Percentiles rank a stretch among this genome's conserved stretches.
Conservation (phyloP, 2,888 invertebrate genomes). For the Drosophila robusta region DNA sequence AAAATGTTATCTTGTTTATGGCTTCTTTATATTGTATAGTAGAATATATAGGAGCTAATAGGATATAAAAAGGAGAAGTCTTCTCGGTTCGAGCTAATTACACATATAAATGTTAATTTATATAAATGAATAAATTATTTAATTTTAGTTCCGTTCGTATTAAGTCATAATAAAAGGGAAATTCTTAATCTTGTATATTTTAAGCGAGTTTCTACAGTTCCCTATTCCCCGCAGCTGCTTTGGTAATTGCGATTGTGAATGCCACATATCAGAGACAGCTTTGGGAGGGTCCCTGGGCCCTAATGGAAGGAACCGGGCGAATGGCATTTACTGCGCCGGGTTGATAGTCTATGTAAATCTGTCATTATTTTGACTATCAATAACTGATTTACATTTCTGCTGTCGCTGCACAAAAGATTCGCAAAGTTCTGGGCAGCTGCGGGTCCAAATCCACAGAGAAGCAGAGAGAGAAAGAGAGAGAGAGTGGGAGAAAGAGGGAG, state of each 20-base stretch:
- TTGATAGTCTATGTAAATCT: slow-evolving; percentile 54
- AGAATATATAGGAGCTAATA: no score
- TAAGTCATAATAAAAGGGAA: not conserved
- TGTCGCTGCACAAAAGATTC: slow-evolving; percentile 60
- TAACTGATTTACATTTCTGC: slow-evolving; percentile 76
- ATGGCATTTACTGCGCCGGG: slow-evolving; percentile 17
- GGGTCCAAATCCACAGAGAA: slow-evolving; percentile 10
- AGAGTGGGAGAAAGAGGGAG: not conserved
- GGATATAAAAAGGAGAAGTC: no score
- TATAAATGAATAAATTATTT: no score
- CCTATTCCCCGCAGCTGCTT: not conserved
- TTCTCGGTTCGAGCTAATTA: no score
- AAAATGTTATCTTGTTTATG: no score
- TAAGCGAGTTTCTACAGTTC: no score
- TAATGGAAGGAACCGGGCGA: not conserved
- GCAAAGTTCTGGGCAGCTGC: no score
- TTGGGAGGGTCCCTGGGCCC: not conserved
- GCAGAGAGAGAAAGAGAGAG: not conserved
- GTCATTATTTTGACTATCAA: slow-evolving; percentile 75
- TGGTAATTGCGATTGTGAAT: not conserved
- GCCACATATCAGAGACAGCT: not conserved
- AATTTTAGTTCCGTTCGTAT: not conserved
- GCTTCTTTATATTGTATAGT: no score
- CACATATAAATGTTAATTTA: no score
- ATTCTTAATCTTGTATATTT: no score